phyloP scores from a whole-genome alignment of 2,797 vertebrate species.

The Cyprinodon diabolis region DNA sequence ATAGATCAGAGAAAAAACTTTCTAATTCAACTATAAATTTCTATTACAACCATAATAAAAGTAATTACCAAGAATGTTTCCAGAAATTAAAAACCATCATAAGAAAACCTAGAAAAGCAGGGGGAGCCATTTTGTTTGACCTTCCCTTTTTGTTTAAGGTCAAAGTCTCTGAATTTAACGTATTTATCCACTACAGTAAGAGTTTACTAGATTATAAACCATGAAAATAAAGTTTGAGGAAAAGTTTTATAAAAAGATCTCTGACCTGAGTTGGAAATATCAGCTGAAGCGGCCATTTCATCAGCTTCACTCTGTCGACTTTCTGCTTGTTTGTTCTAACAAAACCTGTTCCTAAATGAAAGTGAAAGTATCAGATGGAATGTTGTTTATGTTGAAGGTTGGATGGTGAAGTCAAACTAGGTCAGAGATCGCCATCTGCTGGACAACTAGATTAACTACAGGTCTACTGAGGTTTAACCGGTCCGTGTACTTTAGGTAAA shows the following conservation, averaged over 20 bases:
- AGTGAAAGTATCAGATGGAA: background rate
- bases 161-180: background rate
- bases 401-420: background rate
- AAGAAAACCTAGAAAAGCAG: background rate
- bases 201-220: background rate
- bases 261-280: slow-evolving; percentile 21
- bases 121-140: background rate
- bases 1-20: background rate
- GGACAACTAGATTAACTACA: too few species aligned
- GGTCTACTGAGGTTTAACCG: too few species aligned
- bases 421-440: background rate
- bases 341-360: background rate
- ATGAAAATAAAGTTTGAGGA: background rate
- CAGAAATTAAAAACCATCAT: background rate
- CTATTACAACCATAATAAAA: background rate
- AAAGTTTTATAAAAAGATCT: background rate
- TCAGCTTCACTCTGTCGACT: background rate
- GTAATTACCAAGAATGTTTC: too few species aligned
- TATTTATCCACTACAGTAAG: background rate
- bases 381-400: background rate
- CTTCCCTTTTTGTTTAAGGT: too few species aligned
- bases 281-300: background rate
- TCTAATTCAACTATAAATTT: background rate
- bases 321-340: background rate
- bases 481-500: too few species aligned